Percentiles rank a stretch among this genome's conserved stretches.
Conservation (phyloP, 2,797 vertebrate species). For the Thaleichthys pacificus region DNA sequence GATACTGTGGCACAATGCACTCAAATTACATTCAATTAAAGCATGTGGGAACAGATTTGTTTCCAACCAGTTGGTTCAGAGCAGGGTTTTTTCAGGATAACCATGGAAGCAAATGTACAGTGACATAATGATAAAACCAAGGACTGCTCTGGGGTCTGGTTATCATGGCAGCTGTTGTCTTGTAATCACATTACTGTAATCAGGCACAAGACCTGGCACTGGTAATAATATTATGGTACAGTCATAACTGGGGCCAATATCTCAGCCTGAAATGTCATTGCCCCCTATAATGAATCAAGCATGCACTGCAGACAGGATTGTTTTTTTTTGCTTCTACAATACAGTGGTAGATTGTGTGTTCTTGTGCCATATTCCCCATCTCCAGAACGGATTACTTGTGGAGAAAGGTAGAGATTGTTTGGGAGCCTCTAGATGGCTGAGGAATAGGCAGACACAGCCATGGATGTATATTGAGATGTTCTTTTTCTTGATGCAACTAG, state of each 20-base stretch:
- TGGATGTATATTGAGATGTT: too few species aligned
- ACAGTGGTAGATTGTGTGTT: not conserved
- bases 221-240: not conserved
- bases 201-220: not conserved
- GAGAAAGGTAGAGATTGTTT: too few species aligned
- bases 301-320: not conserved
- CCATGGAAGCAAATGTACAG: not conserved
- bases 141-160: not conserved
- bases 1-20: not conserved
- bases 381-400: too few species aligned
- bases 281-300: not conserved
- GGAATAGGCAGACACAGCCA: too few species aligned
- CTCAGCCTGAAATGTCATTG: not conserved
- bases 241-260: slow-evolving; percentile 2
- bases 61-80: not conserved
- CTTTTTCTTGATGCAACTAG: too few species aligned
- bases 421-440: too few species aligned
- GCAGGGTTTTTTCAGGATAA: not conserved
- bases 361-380: not conserved
- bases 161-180: slow-evolving; percentile 12
- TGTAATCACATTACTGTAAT: slow-evolving; percentile 10
- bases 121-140: not conserved
- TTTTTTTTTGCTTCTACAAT: not conserved
- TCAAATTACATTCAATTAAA: not conserved
- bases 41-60: not conserved